Base-by-base conservation (phyloP, 2,797 vertebrate species). In the Chanos chanos region DNA sequence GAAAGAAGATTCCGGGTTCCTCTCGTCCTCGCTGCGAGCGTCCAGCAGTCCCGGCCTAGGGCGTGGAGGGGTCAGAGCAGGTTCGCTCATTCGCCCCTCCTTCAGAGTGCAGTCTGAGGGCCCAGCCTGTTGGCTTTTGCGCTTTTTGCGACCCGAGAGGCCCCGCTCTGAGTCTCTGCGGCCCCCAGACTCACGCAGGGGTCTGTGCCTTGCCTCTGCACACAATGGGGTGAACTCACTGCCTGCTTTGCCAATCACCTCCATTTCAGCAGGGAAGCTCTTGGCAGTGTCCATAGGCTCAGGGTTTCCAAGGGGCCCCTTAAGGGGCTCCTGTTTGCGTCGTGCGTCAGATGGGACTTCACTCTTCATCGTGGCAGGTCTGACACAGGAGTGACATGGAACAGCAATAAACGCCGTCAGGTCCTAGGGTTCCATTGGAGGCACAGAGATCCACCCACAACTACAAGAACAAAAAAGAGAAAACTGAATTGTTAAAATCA, bases 51-150 rank as follows among this genome's bases (percentile, higher is more conserved):
- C 90, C 53, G 87, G 88, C 69, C 91, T 86, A 45, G 93, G 81
- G 40, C 80, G 85, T 70, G 86, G 83, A 8, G 86, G 76, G 47
- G 81, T 79, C 64, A 89, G 73, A 25, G 87, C 76, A 15, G 76
- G 79, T 62, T 87, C 87, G 30, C 81, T 83, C 25, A 90, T 88
- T 49, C 84, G 83, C 31, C 70, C 92, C 70, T 94, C 93, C 78
- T 99, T 99, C 31, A 92, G 78, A 10, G 90, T 89, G 80, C 94
- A 94, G 66, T 92, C 95, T 0, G 97, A 99, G 13, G 97, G 96
- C 76, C 97, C 97, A 67, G 97, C 92, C 90, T 98, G 95, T 85
- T 97, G 94, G 86, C 92, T 94, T 86, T 95, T 97, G 78, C 95
- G 90, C 76, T 98, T 99, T 76, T 94, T 97, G 59, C 94, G 91